Base-by-base conservation (phyloP, 2,888 invertebrate species). In the Apodemia duryi region DNA sequence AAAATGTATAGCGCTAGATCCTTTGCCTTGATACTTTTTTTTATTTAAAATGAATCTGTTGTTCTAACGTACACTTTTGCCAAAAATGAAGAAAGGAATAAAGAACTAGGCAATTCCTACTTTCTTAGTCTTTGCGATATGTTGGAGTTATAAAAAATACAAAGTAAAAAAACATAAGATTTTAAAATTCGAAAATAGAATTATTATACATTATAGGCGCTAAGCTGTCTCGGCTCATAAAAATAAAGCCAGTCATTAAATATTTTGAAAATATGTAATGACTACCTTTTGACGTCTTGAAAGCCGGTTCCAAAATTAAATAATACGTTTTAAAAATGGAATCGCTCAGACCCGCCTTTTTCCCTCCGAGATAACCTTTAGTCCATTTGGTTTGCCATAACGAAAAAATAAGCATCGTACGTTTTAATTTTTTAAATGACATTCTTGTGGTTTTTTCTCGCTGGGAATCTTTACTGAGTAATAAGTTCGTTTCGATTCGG, bases 261-360 rank as follows among this genome's bases (percentile, higher is more conserved):
- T 74, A 74, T 74, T 74, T 73, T 71, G 86, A 88, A 89, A 89
- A 90, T 84, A 81, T 85, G 86, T 91, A 91, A 91, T 91, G 84
- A 91, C 89, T 88, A 88, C 90, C 91, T 90, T 88, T 86, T 90
- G 91, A 90, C 91, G 88, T 88, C 86, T 89, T 84, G 88, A 88
- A 82, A 89, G 91, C 91, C 88, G 87, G 91, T 90, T 91, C 84
- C 86, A 84, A 91, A 90, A 89, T 91, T 90, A 91, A 91, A 91
- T 91, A 88, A 91, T 91, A 91, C 88, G 88, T 91, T 91, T 91
- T 86, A 88, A 91, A 91, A 91, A 90, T 91, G 91, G 89, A 91
- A 91, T 91, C 89, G 89, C 86, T 88, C 85, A 74, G 88, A 82
- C 89, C 91, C 91, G 91, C 91, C 91, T 88, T 88, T 88, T 89